phyloP scores from a whole-genome alignment of 2,797 vertebrate species.

The Argya squamiceps region DNA sequence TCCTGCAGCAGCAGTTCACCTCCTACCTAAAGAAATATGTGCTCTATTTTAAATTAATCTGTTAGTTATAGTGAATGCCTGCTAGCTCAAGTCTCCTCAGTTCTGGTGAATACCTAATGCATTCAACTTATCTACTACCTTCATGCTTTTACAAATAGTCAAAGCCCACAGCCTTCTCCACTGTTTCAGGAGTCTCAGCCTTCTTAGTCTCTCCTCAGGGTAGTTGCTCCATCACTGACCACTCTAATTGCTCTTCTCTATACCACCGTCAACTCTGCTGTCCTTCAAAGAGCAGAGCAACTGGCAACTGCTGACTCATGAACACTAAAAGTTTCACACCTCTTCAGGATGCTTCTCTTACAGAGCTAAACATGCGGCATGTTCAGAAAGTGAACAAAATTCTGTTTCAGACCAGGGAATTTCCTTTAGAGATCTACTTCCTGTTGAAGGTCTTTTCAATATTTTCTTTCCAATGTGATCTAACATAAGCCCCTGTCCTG shows the following conservation, averaged over 20 bases:
- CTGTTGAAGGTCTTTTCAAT: background rate
- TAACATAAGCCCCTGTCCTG: background rate
- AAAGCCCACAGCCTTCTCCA: background rate
- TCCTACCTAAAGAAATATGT: background rate
- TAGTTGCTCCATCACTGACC: background rate
- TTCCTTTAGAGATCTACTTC: background rate
- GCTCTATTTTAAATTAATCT: background rate
- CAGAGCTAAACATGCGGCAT: background rate
- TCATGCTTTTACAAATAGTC: background rate
- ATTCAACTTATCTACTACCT: background rate
- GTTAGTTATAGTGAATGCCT: background rate
- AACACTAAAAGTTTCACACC: background rate
- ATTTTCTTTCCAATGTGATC: background rate
- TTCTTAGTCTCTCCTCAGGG: background rate
- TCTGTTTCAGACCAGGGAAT: background rate
- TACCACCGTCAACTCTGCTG: background rate
- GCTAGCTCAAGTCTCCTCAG: background rate
- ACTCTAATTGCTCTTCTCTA: background rate
- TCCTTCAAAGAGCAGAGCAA: background rate
- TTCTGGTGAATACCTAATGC: background rate
- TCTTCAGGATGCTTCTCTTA: background rate
- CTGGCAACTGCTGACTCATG: accelerated
- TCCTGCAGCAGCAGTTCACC: background rate
- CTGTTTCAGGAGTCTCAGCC: background rate
- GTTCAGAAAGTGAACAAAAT: background rate